Base-by-base conservation (phyloP, 2,888 invertebrate genomes). In the Archips crataeganus region DNA sequence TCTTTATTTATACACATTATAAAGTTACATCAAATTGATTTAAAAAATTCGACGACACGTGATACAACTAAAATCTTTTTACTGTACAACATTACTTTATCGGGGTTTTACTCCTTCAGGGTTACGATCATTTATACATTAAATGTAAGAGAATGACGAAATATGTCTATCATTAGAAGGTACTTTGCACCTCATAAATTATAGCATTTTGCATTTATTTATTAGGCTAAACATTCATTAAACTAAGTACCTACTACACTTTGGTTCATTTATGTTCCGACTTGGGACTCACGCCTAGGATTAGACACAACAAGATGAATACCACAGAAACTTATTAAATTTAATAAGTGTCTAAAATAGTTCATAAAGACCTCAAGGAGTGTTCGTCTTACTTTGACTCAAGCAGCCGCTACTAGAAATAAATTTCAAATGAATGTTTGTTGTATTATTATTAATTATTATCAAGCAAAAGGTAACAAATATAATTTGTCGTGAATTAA, bases 91-190 rank as follows among this genome's bases (percentile, higher is more conserved):
- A 85, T 85, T 88, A 81, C 80, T 84, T 84, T 87, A 86, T 82
- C 89, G 91, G 93, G 94, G 93, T 90, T 94, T 92, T 84, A 87
- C 83, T 92, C 92, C 90, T 93, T 92, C 92, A 90, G 88, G 87
- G 89, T 90, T 85, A 84, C 81, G 80, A 84, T 85, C 63, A 45
- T 63, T 83, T 89, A 87, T 84, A 89, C 82, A 80, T 85, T 85
- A 84, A 79, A 81, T 81, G 78, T 85, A 86, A 80, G 85, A 87
- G 84, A 87, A 85, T 81, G 83, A 84, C 87, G 88, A 84, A 90
- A 87, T 84, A 87, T 84, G 82, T 80, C 78, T 83, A 84, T 80
- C 80, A 81, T 73, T 77, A 80, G 78, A 79, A 83, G 83, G 83
- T 87, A 87, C 80, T 87, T 85, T 86, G 87, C 87, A 90, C 86